Percentiles rank a stretch among this genome's conserved stretches.
Conservation (phyloP, 2,113 vertebrate genomes). For the Taurulus bubalis region DNA sequence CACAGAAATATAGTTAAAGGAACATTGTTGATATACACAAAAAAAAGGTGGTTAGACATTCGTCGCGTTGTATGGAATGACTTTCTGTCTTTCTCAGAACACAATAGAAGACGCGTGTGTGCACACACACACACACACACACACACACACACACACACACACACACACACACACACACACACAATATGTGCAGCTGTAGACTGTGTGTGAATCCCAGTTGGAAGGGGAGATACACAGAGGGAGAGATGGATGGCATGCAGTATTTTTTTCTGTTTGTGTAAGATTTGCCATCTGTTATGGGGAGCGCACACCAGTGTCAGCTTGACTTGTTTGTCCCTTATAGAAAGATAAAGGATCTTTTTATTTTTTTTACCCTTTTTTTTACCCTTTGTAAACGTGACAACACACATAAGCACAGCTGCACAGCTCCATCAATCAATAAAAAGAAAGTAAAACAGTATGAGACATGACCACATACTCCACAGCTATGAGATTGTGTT, state of each 20-base stretch:
- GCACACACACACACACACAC: slow-evolving; percentile 5
- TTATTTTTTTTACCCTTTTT: slow-evolving; percentile 48
- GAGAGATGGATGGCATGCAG: slow-evolving; percentile 56
- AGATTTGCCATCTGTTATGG: slow-evolving; percentile 55
- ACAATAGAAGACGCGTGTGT: neutral
- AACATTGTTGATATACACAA: slow-evolving; percentile 9
- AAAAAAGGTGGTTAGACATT: neutral
- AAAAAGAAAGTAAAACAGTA: neutral
- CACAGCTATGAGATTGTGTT: slow-evolving; percentile 5
- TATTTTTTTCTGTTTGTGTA: slow-evolving; percentile 62
- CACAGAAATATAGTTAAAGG: slow-evolving; percentile 1
- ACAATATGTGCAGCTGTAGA: slow-evolving; percentile 74
- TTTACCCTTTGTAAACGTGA: slow-evolving; percentile 51
- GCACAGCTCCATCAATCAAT: slow-evolving; percentile 22
- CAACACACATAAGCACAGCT: slow-evolving; percentile 61
- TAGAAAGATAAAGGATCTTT: no score
- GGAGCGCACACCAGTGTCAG: slow-evolving; percentile 50
- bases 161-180: slow-evolving; percentile 29
- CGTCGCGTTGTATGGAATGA: neutral
- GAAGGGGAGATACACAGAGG: slow-evolving; percentile 36
- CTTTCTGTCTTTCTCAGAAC: slow-evolving; percentile 18
- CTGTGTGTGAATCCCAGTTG: slow-evolving; percentile 60
- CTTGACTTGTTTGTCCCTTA: slow-evolving; percentile 43
- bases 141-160: slow-evolving; percentile 30
- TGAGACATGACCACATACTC: neutral